Conservation (phyloP, 2,888 invertebrate species). For the Drosophila mayaguana region DNA sequence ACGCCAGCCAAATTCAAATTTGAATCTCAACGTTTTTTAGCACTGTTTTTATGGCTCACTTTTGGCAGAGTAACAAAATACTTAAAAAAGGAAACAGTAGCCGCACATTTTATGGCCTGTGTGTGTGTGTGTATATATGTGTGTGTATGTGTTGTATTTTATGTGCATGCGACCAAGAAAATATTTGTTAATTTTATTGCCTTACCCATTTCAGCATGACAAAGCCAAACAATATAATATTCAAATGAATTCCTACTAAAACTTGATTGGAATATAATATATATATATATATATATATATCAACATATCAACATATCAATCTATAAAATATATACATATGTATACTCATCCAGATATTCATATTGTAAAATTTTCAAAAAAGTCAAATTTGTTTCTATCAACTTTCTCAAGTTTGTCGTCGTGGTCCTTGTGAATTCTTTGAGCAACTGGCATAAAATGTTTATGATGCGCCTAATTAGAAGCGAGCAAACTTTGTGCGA, state of each 20-base stretch:
- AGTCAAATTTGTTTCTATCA: not conserved
- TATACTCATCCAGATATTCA: not conserved
- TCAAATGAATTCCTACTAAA: not conserved
- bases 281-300: not conserved
- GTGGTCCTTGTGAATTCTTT: not conserved
- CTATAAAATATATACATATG: not conserved
- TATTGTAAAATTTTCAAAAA: not conserved
- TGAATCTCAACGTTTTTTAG: not conserved
- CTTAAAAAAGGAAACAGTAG: not conserved
- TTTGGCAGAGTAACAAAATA: slow-evolving; percentile 10
- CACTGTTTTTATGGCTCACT: not conserved
- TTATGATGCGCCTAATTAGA: slow-evolving; percentile 73
- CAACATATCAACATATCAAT: not conserved
- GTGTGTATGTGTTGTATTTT: not conserved
- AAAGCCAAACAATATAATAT: not conserved
- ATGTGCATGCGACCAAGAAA: slow-evolving; percentile 10
- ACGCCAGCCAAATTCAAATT: not conserved
- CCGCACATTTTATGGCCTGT: slow-evolving; percentile 11
- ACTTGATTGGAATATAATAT: not conserved
- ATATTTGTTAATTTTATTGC: slow-evolving; percentile 36
- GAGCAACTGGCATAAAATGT: slow-evolving; percentile 58
- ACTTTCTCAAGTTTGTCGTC: slow-evolving; percentile 13
- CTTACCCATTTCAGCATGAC: not conserved
- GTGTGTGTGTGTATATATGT: not conserved
- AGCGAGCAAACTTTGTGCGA: slow-evolving; percentile 31